Evolutionary conservation across 2,888 invertebrate genomes (phyloP).

Genomic region (Euspilapteryx auroguttella): DNA sequence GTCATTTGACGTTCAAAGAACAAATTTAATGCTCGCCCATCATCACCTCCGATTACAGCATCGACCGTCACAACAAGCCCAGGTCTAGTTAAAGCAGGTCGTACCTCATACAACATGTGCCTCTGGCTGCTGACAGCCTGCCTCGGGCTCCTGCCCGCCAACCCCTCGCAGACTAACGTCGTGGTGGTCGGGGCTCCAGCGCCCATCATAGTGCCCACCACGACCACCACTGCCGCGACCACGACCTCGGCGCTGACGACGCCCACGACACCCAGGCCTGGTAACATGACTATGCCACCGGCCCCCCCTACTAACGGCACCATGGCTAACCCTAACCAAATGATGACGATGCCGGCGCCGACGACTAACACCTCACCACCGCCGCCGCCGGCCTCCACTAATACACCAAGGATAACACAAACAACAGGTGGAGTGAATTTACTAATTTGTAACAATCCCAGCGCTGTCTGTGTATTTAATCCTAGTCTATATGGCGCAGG

Average conservation of each 20-base stretch:
- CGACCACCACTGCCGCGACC: constrained; percentile 12
- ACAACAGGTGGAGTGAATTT: constrained; percentile 23
- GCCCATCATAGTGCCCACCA: constrained; percentile 37
- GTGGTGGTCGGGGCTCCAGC: constrained; percentile 34
- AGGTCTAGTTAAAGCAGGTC: too few species aligned
- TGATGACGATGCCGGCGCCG: constrained; percentile 11
- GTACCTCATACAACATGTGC: constrained; percentile 38
- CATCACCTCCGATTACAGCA: constrained; percentile 21
- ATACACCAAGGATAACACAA: constrained; percentile 6
- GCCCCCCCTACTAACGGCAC: constrained; percentile 7
- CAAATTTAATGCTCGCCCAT: constrained; percentile 38
- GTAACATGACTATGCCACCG: constrained; percentile 7
- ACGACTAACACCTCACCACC: constrained; percentile 12
- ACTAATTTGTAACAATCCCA: constrained; percentile 42
- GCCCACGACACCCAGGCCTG: constrained; percentile 7
- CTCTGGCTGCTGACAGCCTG: constrained; percentile 52
- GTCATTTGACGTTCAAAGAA: constrained; percentile 32
- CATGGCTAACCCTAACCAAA: constrained; percentile 8
- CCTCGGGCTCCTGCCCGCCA: constrained; percentile 36
- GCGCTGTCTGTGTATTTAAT: constrained; percentile 44
- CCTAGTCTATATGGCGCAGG: constrained; percentile 41
- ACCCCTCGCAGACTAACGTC: constrained; percentile 22
- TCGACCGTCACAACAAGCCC: too few species aligned
- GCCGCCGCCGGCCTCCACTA: constrained; percentile 10
- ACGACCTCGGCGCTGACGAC: constrained; percentile 10